Percentiles rank a stretch among this genome's conserved stretches.
phyloP scores from a whole-genome alignment of 2,797 vertebrate species.

The Scyliorhinus canicula region DNA sequence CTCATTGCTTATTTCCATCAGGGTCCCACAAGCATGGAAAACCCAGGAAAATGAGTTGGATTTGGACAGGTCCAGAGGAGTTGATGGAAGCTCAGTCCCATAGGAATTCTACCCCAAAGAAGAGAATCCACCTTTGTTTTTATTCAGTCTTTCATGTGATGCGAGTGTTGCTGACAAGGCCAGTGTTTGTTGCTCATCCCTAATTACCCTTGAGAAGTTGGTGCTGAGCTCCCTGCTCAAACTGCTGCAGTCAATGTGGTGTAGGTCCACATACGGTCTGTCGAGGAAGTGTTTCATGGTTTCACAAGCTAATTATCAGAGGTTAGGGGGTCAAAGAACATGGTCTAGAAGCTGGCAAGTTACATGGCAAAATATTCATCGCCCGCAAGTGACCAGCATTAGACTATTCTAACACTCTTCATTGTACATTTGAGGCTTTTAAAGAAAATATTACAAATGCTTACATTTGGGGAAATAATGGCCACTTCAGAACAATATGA shows the following conservation, averaged over 20 bases:
- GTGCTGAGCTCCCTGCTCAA: too few relatives aligned
- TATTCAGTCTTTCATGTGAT: too few relatives aligned
- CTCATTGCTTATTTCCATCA: not conserved
- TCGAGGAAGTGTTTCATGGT: not conserved
- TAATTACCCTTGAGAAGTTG: too few relatives aligned
- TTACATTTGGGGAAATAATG: not conserved
- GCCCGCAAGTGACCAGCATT: not conserved
- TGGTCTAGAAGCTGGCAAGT: not conserved
- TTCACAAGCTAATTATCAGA: not conserved
- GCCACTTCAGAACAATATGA: not conserved
- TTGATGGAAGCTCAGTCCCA: not conserved
- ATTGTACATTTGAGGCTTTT: not conserved
- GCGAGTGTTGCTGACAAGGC: too few relatives aligned
- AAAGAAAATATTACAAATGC: not conserved
- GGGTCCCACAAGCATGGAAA: not conserved
- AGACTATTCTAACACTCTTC: not conserved
- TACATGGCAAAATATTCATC: not conserved
- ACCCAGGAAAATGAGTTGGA: not conserved
- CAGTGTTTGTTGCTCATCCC: too few relatives aligned
- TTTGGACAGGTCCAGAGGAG: not conserved
- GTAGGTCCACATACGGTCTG: too few relatives aligned
- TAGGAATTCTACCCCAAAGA: not conserved
- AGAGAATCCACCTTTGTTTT: not conserved
- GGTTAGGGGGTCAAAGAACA: not conserved
- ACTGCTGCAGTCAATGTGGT: too few relatives aligned